A percentile compares a stretch with the other conserved stretches of the same genome.
Evolutionary conservation across 2,797 vertebrate species (phyloP).

Genomic region (Hylomyscus alleni): DNA sequence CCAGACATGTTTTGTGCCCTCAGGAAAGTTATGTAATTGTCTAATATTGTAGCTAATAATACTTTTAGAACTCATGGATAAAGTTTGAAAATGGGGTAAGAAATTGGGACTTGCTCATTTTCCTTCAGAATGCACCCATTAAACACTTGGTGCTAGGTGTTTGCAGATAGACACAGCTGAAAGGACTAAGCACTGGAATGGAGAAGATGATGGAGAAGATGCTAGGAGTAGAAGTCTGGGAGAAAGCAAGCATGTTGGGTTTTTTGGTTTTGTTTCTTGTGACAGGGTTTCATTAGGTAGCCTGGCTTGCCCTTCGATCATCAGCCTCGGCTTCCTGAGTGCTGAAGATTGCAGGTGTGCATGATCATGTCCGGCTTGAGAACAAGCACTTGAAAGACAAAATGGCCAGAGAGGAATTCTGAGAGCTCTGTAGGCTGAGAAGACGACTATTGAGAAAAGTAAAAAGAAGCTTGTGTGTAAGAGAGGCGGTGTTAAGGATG

Average conservation of each 20-base stretch:
- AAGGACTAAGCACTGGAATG: not conserved
- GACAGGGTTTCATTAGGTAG: not conserved
- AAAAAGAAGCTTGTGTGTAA: slow-evolving; percentile 45
- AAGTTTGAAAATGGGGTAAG: slow-evolving; percentile 24
- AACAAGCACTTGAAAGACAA: slow-evolving; percentile 35
- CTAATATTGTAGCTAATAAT: slow-evolving; percentile 34
- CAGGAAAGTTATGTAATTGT: slow-evolving; percentile 43
- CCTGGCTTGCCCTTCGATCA: not conserved
- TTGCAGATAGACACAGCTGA: not conserved
- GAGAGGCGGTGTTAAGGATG: not conserved
- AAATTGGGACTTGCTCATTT: slow-evolving; percentile 1
- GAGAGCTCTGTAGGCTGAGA: not conserved
- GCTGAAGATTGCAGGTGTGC: not conserved
- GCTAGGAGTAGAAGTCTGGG: not conserved
- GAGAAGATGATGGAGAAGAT: slow-evolving; percentile 15
- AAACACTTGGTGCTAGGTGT: slow-evolving; percentile 22
- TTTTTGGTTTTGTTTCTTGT: not conserved
- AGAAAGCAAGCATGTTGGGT: slow-evolving; percentile 24
- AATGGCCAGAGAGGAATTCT: not conserved
- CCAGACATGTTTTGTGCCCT: slow-evolving; percentile 9
- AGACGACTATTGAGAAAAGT: not conserved
- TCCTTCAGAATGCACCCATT: slow-evolving; percentile 22
- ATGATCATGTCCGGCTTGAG: not conserved
- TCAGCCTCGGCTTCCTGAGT: not conserved
- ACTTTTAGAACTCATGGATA: slow-evolving; percentile 4